Conservation (phyloP, 2,888 invertebrate genomes). For the Gnatocerus cornutus region DNA sequence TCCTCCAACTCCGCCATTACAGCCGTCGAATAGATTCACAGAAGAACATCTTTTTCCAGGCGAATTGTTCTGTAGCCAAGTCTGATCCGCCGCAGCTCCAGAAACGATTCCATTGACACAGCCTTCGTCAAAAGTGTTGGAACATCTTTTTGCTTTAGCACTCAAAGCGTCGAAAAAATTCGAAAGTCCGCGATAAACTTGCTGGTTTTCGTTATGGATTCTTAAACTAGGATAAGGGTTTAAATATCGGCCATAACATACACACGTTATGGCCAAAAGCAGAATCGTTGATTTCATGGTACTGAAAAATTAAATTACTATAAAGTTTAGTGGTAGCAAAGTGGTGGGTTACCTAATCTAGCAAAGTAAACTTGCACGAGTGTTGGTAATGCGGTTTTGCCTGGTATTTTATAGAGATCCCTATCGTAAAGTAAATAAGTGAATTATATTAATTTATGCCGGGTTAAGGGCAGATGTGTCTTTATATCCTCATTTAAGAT, state of each 20-base stretch:
- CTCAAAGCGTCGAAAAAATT: slow-evolving; percentile 11
- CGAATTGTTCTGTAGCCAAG: slow-evolving; percentile 20
- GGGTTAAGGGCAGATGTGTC: slow-evolving; percentile 15
- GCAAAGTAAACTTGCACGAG: slow-evolving; percentile 18
- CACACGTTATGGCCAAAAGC: slow-evolving; percentile 2
- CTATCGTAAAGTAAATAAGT: slow-evolving; percentile 34
- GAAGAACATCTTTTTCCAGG: slow-evolving; percentile 14
- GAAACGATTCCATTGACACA: slow-evolving; percentile 29
- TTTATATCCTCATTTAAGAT: slow-evolving; percentile 17
- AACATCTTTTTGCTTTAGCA: slow-evolving; percentile 30
- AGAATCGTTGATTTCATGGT: slow-evolving; percentile 12
- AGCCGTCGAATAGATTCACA: slow-evolving; percentile 3
- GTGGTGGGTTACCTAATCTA: slow-evolving; percentile 15
- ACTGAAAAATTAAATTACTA: slow-evolving; percentile 8
- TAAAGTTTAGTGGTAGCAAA: neutral
- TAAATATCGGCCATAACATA: neutral
- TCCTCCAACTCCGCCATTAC: slow-evolving; percentile 2
- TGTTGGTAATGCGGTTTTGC: slow-evolving; percentile 18
- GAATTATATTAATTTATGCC: slow-evolving; percentile 15
- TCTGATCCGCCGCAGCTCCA: slow-evolving; percentile 25
- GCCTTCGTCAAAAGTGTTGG: slow-evolving; percentile 39
- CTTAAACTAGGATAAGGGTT: neutral
- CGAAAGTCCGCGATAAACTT: slow-evolving; percentile 1
- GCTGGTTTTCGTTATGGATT: neutral
- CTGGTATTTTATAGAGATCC: slow-evolving; percentile 14